A percentile compares a stretch with the other conserved stretches of the same genome.
phyloP scores from a whole-genome alignment of 2,113 vertebrate species.

The Labeo catla region DNA sequence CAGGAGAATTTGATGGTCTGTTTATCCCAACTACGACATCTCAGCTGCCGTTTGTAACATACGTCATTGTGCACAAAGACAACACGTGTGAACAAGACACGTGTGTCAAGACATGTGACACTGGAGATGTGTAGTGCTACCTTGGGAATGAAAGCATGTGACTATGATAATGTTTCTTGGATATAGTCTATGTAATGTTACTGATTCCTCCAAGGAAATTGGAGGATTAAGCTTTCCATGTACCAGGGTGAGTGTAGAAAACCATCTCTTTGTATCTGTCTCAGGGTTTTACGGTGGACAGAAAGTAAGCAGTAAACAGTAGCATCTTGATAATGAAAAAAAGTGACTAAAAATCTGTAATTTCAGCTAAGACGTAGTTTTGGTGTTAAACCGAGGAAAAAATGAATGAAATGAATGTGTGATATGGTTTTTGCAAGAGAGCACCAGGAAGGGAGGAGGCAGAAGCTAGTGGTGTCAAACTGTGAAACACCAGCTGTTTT shows the following conservation, averaged over 20 bases:
- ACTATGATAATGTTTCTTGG: neutral
- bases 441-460: neutral
- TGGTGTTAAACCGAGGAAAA: neutral
- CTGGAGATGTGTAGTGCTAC: neutral
- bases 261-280: neutral
- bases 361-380: conserved; percentile 3
- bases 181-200: neutral
- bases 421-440: neutral
- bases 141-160: neutral
- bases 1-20: neutral
- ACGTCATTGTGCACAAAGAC: neutral
- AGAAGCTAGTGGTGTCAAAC: conserved; percentile 11
- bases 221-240: neutral
- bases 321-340: neutral
- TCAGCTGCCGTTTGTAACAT: neutral
- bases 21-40: neutral
- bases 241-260: neutral
- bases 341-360: neutral
- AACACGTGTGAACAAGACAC: neutral
- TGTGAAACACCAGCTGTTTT: conserved; percentile 37
- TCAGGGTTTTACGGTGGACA: neutral
- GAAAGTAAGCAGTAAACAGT: neutral
- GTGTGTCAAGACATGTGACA: conserved; percentile 10
- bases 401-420: neutral
- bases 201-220: neutral